Evolutionary conservation across 2,113 vertebrate genomes (phyloP), one percentile per base, ranked within the genome.

Genomic region (Paradoxurus hermaphroditus): DNA sequence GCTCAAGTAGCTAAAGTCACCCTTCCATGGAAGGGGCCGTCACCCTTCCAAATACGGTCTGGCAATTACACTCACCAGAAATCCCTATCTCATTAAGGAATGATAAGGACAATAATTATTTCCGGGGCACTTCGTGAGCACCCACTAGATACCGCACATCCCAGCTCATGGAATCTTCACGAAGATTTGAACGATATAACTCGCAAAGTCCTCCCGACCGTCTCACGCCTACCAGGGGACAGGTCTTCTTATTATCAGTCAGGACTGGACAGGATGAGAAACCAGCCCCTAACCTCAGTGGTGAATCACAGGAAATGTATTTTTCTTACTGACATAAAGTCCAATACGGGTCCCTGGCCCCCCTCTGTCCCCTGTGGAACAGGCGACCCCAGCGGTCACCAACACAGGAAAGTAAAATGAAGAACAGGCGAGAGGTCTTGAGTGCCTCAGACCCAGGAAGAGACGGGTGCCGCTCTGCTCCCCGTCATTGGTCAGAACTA

Each of bases 241-340:
- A 2, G 39, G 36, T 0, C 0, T 3, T 19, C 7, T 5, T 16
- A 3, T 4, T 6, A 19, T 23, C 6, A 2, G 29, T 36, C 72
- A 59, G 81, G 51, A n/a, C 1, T 0, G 0, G 23, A 70, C 5
- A 29, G n/a, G 41, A n/a, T 3, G 25, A 53, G 79, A 39, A 77
- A 51, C 34, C 56, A 5, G 3, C 39, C 13, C 27, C 34, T 8
- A 3, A 0, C 14, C 44, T 19, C 44, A 29, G 44, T 1, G 51
- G 36, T 46, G 34, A 10, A 2, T 49, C 36, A 10, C 12, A 10
- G 59, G 10, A 16, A 41, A 14, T 31, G 46, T n/a, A 0, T 77
- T 12, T 75, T 59, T 89, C 67, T 56, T 21, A 39, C 39, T 9
- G 70, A 10, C 59, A 13, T 27, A 16, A 62, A 78, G 75, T 21